Evolutionary conservation across 2,888 invertebrate genomes (phyloP), one percentile per base, ranked within the genome.

Genomic region (Mechanitis mazaeus): DNA sequence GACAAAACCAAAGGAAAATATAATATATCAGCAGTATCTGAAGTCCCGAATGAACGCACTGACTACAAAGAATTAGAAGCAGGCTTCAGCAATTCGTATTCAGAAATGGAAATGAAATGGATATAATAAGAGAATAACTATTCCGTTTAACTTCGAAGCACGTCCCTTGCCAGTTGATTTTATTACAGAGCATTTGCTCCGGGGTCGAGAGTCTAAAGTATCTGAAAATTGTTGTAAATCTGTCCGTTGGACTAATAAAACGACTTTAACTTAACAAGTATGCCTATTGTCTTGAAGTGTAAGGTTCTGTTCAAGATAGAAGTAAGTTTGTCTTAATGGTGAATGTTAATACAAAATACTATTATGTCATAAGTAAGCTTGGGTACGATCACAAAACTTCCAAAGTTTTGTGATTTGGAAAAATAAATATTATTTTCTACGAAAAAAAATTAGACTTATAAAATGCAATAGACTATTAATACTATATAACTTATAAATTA

Each of bases 121-220:
- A 63, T 68, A 68, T 69, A 68, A 60, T 65, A 67, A 67, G 62
- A 60, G 66, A 64, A 68, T 69, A 68, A 68, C 68, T 68, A 66
- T 65, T 66, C 66, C 61, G 58, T 68, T 68, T 63, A 68, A 67
- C 61, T 69, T 70, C 68, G 60, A 62, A 65, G 60, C 68, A 66
- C 69, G 65, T 68, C 60, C 62, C 59, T 63, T 55, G 60, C 59
- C 47, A 65, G 68, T 68, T 65, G 65, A 66, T 69, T 68, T 66
- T 69, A 69, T 68, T 69, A 64, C 50, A 56, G 59, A 56, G 59
- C 66, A 64, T 69, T 69, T 68, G 56, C 62, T 56, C 47, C 54
- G 56, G 61, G 57, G 54, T 55, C 35, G 45, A 50, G 60, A 55
- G 60, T 59, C 59, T 55, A 60, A 67, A 67, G 60, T 64, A 64